phyloP scores from a whole-genome alignment of 2,888 invertebrate species.

The Papilio demoleus region DNA sequence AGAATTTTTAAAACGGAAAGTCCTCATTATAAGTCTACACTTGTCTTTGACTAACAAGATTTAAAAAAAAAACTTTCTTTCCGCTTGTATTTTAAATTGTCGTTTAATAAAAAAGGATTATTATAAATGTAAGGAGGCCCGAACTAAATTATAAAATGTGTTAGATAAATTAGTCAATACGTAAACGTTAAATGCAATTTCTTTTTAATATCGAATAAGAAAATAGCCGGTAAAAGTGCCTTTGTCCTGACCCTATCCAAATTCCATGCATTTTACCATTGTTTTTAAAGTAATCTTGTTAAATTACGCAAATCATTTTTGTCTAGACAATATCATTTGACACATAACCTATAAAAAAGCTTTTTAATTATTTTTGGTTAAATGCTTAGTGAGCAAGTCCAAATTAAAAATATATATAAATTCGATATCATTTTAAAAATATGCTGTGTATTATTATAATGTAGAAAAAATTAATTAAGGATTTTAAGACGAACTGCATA shows the following conservation, averaged over 20 bases:
- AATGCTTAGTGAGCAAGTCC: background rate
- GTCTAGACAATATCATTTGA: too few species aligned
- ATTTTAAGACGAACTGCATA: conserved; percentile 10
- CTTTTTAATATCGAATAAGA: background rate
- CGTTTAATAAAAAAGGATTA: too few species aligned
- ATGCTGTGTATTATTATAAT: background rate
- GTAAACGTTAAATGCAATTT: background rate
- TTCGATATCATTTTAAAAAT: background rate
- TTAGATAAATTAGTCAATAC: background rate
- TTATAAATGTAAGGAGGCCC: background rate
- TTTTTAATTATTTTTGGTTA: background rate
- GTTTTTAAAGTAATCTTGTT: too few species aligned
- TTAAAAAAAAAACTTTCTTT: too few species aligned
- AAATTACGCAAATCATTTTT: too few species aligned
- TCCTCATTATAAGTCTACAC: too few species aligned
- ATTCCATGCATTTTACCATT: too few species aligned
- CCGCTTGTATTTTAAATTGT: background rate
- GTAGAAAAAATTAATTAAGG: background rate
- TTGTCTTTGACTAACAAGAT: too few species aligned
- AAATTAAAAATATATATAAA: background rate
- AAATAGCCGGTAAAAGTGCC: background rate
- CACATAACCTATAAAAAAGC: too few species aligned
- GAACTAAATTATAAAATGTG: background rate
- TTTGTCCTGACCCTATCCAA: background rate
- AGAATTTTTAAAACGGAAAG: too few species aligned